Evolutionary conservation across 2,113 vertebrate species (phyloP), one percentile per base, ranked within the genome.

Genomic region (Neolamprologus longior): DNA sequence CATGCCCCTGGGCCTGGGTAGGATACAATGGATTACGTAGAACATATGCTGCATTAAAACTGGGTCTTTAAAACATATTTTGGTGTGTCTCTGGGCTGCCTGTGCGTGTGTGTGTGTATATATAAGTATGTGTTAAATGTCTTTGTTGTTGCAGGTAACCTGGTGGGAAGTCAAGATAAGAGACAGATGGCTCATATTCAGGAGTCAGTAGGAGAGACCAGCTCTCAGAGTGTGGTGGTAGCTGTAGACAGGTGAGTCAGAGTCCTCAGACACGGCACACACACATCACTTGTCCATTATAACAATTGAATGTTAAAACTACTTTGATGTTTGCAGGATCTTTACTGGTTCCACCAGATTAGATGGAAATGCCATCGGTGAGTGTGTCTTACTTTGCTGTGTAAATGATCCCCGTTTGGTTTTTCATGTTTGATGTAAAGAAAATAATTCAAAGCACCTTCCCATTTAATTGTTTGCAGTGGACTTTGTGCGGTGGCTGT

Each of bases 401-500:
- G 71, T 19, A 76, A 47, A 76, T 19, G 15, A 11, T 14, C 26
- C 6, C 40, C 8, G 9, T 50, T 47, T n/a, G 50, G 10, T 54
- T 76, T 31, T 15, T 31, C 26, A 33, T 5, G 12, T 63, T 58
- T 13, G 52, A 19, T 42, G 15, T 52, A 10, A 7, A 6, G 11
- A 24, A 19, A 13, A 4, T 35, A 24, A 33, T 31, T 81, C 10
- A 81, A 19, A 4, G 1, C 24, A 58, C 15, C 9, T 37, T 55
- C 13, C 61, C 19, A 9, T 80, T 54, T 54, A 3, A 53, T 87
- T 57, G 71, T 68, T 83, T 83, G 11, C 93, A 99, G 99, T 99
- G 91, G 99, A 99, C 95, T 99, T 99, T 94, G 99, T 99, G 89
- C 97, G 98, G 2, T 99, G 98, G 98, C 93, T 99, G 66, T 99